Conservation (phyloP, 2,113 vertebrate genomes). For the Scophthalmus maximus region DNA sequence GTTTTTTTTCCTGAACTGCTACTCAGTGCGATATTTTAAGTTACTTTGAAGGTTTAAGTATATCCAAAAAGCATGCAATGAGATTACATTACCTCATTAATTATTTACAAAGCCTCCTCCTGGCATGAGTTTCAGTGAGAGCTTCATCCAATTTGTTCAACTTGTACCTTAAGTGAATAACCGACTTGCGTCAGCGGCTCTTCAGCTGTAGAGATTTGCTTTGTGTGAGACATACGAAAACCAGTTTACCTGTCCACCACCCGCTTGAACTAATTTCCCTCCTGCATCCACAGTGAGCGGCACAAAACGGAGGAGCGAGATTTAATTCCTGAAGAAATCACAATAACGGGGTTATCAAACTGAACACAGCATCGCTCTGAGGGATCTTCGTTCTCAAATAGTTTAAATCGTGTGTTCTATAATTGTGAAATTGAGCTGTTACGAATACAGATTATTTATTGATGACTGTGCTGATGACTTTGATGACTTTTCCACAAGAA, state of each 20-base stretch:
- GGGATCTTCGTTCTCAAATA: neutral
- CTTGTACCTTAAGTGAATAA: constrained; percentile 7
- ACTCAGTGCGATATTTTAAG: neutral
- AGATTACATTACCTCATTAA: constrained; percentile 18
- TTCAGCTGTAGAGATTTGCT: neutral
- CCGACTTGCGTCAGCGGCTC: neutral
- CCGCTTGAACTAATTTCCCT: neutral
- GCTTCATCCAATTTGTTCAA: constrained; percentile 16
- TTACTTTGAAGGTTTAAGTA: constrained; percentile 16
- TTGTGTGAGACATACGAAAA: neutral
- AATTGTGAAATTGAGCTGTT: constrained; percentile 20
- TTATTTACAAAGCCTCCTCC: constrained; percentile 11
- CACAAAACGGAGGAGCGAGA: neutral
- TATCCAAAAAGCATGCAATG: constrained; percentile 11
- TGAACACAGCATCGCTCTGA: neutral
- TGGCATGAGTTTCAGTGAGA: neutral
- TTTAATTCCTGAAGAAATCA: neutral
- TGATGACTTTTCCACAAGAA: constrained; percentile 27
- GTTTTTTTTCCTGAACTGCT: neutral
- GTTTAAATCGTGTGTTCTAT: constrained; percentile 9
- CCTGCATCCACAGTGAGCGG: no score
- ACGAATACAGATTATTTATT: constrained; percentile 26
- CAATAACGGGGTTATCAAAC: neutral
- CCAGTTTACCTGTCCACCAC: neutral
- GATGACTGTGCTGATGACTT: constrained; percentile 34